Evolutionary conservation across 2,888 invertebrate species (phyloP).

Genomic region (Eilema depressum): DNA sequence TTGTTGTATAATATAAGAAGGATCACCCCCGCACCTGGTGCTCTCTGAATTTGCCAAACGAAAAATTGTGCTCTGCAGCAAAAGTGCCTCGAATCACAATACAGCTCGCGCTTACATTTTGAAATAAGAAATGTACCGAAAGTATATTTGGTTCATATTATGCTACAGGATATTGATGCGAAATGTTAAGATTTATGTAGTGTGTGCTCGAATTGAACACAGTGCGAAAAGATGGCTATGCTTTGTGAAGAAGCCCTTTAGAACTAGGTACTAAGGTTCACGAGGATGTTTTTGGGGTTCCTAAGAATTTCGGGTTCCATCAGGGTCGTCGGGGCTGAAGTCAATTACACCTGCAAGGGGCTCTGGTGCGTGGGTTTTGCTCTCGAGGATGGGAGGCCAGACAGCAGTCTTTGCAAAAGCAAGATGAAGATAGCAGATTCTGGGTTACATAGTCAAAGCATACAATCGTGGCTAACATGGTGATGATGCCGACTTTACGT

Average conservation of each 20-base stretch:
- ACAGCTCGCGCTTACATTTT: constrained; percentile 21
- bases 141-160: constrained; percentile 12
- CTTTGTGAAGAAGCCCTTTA: neutral
- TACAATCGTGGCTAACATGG: no score
- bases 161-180: neutral
- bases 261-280: no score
- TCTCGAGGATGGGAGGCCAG: no score
- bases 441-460: no score
- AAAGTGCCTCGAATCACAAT: constrained; percentile 43
- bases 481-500: no score
- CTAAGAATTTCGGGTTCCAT: no score
- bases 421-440: no score
- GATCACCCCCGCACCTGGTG: constrained; percentile 42
- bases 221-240: neutral
- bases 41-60: constrained; percentile 19
- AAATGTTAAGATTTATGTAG: neutral
- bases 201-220: neutral
- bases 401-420: no score
- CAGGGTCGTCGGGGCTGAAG: no score
- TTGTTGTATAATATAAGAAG: constrained; percentile 45
- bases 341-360: neutral
- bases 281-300: neutral
- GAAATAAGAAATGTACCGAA: constrained; percentile 27
- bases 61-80: constrained; percentile 24
- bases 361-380: neutral